A percentile compares a stretch with the other conserved stretches of the same genome.
Evolutionary conservation across 2,113 vertebrate genomes (phyloP).

Genomic region (Clarias gariepinus): DNA sequence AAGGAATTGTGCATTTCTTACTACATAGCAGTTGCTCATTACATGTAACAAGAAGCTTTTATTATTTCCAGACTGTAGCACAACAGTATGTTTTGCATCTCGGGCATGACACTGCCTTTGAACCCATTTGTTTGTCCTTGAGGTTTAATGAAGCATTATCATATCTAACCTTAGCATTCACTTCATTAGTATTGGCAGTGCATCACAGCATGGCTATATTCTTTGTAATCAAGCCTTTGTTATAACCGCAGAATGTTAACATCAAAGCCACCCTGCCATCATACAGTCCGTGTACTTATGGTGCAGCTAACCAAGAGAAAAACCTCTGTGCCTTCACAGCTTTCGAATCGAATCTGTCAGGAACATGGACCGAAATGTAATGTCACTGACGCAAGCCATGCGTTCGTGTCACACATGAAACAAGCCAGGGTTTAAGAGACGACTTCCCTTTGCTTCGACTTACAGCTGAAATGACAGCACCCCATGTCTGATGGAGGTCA

Average conservation of each 20-base stretch:
- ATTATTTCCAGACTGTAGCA: neutral
- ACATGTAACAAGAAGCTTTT: neutral
- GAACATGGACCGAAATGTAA: conserved; percentile 11
- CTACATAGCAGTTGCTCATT: neutral
- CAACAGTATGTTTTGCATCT: neutral
- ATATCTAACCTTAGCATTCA: conserved; percentile 13
- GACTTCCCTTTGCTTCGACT: conserved; percentile 3
- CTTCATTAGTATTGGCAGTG: conserved; percentile 2
- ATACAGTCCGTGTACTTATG: no score
- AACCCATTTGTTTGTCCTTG: conserved; percentile 5
- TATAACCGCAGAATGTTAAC: neutral
- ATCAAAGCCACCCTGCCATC: neutral
- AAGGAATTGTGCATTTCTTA: neutral
- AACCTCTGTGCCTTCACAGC: neutral
- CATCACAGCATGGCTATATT: neutral
- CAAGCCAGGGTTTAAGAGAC: conserved; percentile 16
- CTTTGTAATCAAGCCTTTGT: conserved; percentile 9
- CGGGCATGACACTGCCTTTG: neutral
- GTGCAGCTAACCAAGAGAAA: conserved; percentile 4
- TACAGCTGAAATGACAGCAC: conserved; percentile 5
- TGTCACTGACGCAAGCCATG: neutral
- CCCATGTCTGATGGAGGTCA: conserved; percentile 24
- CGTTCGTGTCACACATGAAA: conserved; percentile 36
- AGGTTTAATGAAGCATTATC: neutral
- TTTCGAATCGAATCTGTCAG: neutral